Conservation (phyloP, 35 echinoderm and acorn worm species). For the Stichopus chloronotus region DNA sequence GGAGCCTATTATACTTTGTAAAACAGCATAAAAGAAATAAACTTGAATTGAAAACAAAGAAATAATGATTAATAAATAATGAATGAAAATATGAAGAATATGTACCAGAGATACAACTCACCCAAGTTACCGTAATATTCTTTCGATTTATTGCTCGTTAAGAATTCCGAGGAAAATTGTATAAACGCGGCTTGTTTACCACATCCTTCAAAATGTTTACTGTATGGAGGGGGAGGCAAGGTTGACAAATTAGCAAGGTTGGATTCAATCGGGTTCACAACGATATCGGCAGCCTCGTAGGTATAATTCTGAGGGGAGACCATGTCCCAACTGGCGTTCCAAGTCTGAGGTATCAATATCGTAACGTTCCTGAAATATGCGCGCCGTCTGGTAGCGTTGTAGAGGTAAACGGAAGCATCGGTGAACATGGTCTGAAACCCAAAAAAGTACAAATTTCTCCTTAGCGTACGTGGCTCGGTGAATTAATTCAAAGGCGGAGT, state of each 20-base stretch:
- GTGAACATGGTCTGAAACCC: slow-evolving; percentile 72
- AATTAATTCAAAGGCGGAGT: too few species aligned
- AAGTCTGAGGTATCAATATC: slow-evolving; percentile 76
- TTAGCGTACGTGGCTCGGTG: too few species aligned
- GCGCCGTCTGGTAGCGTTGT: slow-evolving; percentile 70
- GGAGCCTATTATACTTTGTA: too few species aligned
- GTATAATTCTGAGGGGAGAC: slow-evolving; percentile 51
- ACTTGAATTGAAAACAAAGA: too few species aligned
- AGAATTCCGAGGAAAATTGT: slow-evolving; percentile 73
- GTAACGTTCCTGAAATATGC: slow-evolving; percentile 81
- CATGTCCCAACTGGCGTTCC: slow-evolving; percentile 60
- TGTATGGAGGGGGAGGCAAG: slow-evolving; percentile 65
- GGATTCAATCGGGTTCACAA: slow-evolving; percentile 61
- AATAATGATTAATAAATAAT: too few species aligned
- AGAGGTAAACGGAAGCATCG: slow-evolving; percentile 68
- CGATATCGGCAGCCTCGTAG: slow-evolving; percentile 84
- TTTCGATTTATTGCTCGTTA: slow-evolving; percentile 48
- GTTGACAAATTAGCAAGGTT: background rate
- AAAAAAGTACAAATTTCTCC: background rate
- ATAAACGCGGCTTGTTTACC: slow-evolving; percentile 75
- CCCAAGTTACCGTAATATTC: slow-evolving; percentile 77
- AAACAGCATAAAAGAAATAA: too few species aligned
- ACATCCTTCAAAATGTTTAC: slow-evolving; percentile 80
- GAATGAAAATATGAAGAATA: too few species aligned
- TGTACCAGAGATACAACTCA: slow-evolving; percentile 15